Evolutionary conservation across 2,797 vertebrate genomes (phyloP), one percentile per base, ranked within the genome.

Genomic region (Rhyacichthys aspro): DNA sequence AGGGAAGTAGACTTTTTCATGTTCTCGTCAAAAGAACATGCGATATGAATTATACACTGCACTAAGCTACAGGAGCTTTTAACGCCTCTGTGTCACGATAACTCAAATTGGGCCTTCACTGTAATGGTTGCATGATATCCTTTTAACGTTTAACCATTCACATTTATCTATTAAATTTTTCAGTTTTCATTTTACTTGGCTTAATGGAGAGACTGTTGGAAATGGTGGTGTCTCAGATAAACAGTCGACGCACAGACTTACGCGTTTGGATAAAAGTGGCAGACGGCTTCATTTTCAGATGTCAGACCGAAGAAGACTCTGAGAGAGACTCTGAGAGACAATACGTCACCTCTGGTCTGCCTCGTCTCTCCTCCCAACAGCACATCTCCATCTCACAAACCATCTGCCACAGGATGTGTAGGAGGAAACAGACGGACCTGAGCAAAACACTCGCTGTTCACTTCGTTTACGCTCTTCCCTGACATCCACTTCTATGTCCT

Each of bases 351-450:
- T 63, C 55, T 63, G 50, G 38, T 54, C 41, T 37, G 36, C 28
- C 1, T 56, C 19, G 16, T 37, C 53, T n/a, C 41, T 19, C 9
- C 55, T 52, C 43, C 56, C 54, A 55, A 43, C 52, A 39, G 36
- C 70, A 56, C 38, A 28, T 49, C 65, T 73, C 52, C 52, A 44
- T 69, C 62, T 69, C 32, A n/a, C n/a, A 49, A 65, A 74, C 78
- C 74, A 64, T 82, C 76, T 78, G 83, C 70, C 39, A 1, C 12
- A 9, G 62, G 64, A 43, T 28, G 39, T 61, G 78, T 54, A 16
- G 44, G 19, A 49, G 65, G 41, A 38, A 73, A 39, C 52, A 57
- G 59, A 67, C 34, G 9, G 34, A 73, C 63, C 39, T 47, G 44
- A 49, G 58, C 1, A 34, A 70, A 54, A 75, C 44, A 38, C 55